phyloP scores from a whole-genome alignment of 1,140 invertebrate species.

The Caenorhabditis latens region DNA sequence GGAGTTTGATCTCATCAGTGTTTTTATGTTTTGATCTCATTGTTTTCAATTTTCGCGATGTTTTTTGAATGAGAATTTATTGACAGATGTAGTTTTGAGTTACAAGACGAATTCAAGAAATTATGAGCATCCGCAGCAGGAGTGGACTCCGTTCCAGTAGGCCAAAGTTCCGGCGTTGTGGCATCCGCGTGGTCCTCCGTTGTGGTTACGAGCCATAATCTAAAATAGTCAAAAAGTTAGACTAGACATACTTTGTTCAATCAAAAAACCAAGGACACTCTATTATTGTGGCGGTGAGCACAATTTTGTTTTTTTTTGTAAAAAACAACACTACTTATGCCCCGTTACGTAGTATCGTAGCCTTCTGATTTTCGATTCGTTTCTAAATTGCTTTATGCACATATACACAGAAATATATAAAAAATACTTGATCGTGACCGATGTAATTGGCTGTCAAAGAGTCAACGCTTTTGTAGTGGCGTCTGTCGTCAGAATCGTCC shows the following conservation, averaged over 20 bases:
- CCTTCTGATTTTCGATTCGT: conserved; percentile 24
- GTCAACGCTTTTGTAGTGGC: not conserved
- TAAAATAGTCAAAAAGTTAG: not conserved
- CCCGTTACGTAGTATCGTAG: conserved; percentile 18
- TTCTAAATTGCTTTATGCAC: conserved; percentile 12
- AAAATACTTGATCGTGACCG: not conserved
- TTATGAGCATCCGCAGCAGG: conserved; percentile 40
- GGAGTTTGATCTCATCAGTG: no score
- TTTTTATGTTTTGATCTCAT: no score
- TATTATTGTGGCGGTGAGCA: not conserved
- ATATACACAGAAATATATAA: not conserved
- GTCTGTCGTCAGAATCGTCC: conserved; percentile 12
- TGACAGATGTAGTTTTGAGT: not conserved
- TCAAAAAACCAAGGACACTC: conserved; percentile 1
- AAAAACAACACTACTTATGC: not conserved
- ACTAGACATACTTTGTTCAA: not conserved
- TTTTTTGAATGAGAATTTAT: not conserved
- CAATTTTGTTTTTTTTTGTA: not conserved
- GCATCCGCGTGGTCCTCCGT: conserved; percentile 50
- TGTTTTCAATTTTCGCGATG: not conserved
- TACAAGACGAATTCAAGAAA: not conserved
- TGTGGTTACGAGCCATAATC: conserved; percentile 45
- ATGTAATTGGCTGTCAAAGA: not conserved
- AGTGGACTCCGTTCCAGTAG: conserved; percentile 51
- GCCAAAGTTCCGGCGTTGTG: conserved; percentile 23